phyloP scores from a whole-genome alignment of 2,113 vertebrate genomes.

The Myotis brandtii region DNA sequence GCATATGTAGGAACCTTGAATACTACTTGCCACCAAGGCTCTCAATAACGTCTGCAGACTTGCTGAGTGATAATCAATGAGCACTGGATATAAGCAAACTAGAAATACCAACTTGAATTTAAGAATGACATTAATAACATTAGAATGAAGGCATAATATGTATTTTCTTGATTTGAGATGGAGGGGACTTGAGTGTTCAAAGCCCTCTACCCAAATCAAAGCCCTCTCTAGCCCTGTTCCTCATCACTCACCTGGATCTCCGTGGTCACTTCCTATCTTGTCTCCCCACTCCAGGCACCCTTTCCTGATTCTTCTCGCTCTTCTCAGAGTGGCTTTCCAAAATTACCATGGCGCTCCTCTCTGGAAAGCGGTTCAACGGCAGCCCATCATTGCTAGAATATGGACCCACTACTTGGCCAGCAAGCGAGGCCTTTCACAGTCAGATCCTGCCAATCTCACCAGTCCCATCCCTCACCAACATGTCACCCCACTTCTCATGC shows the following conservation, averaged over 20 bases:
- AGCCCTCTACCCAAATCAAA: neutral
- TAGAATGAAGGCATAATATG: neutral
- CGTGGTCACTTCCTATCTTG: no score
- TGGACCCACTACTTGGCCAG: neutral
- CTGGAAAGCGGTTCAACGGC: neutral
- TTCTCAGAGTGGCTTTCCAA: neutral
- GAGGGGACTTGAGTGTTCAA: neutral
- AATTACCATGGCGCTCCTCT: neutral
- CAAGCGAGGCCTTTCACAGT: neutral
- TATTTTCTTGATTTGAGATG: neutral
- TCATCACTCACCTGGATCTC: neutral
- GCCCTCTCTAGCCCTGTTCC: neutral
- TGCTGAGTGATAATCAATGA: neutral
- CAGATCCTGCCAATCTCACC: neutral
- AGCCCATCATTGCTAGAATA: neutral
- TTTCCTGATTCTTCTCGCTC: neutral
- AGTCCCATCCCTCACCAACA: no score
- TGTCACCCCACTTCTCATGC: accelerated
- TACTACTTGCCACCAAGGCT: neutral
- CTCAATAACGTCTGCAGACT: neutral
- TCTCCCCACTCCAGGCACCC: neutral
- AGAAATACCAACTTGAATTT: neutral
- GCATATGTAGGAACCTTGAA: neutral
- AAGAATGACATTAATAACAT: neutral
- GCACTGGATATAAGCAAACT: neutral